Evolutionary conservation across 2,888 invertebrate species (phyloP).

Genomic region (Pseudococcus viburni): DNA sequence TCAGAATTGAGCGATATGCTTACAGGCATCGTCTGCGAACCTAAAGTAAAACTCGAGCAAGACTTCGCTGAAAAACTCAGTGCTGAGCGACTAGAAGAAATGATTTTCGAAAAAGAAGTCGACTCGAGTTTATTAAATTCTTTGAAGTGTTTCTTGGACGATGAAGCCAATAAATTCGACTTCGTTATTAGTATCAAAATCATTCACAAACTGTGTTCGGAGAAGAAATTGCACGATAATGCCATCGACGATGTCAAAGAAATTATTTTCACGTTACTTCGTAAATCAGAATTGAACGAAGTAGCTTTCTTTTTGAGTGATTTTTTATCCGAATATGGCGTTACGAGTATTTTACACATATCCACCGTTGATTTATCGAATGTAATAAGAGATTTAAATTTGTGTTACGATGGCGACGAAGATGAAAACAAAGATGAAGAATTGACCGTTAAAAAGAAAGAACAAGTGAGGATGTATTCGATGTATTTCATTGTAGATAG

Average conservation of each 20-base stretch:
- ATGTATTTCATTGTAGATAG: neutral
- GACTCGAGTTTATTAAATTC: neutral
- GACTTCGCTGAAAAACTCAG: neutral
- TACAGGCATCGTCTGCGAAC: neutral
- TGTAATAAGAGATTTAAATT: neutral
- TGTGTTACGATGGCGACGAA: neutral
- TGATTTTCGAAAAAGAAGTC: slow-evolving; percentile 6
- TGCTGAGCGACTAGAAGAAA: neutral
- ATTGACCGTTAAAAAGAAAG: slow-evolving; percentile 18
- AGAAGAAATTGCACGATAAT: neutral
- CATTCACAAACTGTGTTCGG: slow-evolving; percentile 38
- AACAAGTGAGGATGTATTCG: neutral
- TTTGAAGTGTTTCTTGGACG: neutral
- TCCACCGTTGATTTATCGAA: neutral
- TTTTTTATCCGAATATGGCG: slow-evolving; percentile 12
- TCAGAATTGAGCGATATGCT: slow-evolving; percentile 20
- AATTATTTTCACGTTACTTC: neutral
- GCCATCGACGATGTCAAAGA: neutral
- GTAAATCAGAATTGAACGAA: slow-evolving; percentile 31
- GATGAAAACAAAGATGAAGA: neutral
- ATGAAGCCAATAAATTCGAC: neutral
- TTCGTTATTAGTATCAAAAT: slow-evolving; percentile 20
- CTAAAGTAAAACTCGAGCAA: neutral
- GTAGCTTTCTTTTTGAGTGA: neutral
- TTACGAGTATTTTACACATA: neutral